Base-by-base conservation (phyloP, 2,797 vertebrate genomes). In the Chloroceryle inda region DNA sequence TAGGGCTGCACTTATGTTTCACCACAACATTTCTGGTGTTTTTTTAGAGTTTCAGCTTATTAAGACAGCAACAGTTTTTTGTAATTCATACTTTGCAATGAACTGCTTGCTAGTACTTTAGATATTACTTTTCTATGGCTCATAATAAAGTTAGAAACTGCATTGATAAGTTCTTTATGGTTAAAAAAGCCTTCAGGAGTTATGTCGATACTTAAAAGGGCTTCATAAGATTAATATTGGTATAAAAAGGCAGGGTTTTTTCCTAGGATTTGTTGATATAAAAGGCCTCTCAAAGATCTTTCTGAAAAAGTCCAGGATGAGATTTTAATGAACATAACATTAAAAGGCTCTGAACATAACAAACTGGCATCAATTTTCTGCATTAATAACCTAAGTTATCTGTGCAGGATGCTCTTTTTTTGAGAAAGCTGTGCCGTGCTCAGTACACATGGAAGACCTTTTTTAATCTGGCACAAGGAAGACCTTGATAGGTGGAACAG, bases 211-310 rank as follows among this genome's bases (percentile, higher is more conserved):
- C 47, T 61, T 88, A 97, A 86, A 90, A 62, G 21, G 27, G 33
- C 31, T 76, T 74, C 3, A 10, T 62, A 87, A 85, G 37, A 85
- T 64, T 83, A 85, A 88, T 79, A 73, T 40, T 84, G 69, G 79
- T 75, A 44, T 75, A 29, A 47, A 88, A 92, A 90, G 24, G 2
- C 7, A 27, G 26, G 24, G 8, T 27, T 27, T 50, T 50, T 92
- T 92, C 86, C 80, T 88, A 73, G 33, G 76, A 81, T 72, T 88
- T 92, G 29, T 47, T 80, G 45, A 47, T 78, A 69, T 62, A 66
- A 94, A 95, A 86, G 62, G 17, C 15, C 47, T 90, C 45, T 86
- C 55, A 78, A 72, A 90, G 22, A 84, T 71, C 69, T 94, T 66
- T 58, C 13, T 20, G 49, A 92, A 93, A 87, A 86, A 71, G 78